Base-by-base conservation (phyloP, 1,140 invertebrate genomes). In the Fopius arisanus region DNA sequence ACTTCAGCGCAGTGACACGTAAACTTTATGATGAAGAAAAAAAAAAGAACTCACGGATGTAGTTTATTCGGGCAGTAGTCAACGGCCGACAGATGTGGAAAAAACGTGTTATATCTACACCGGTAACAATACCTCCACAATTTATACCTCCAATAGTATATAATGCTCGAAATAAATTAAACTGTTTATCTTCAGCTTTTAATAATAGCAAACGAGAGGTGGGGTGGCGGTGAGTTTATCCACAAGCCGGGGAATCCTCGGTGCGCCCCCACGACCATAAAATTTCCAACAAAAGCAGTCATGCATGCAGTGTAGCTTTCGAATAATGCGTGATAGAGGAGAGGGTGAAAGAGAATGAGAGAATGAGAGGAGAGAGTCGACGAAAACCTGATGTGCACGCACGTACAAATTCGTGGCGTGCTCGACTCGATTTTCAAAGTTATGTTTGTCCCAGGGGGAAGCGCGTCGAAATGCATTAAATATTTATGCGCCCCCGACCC, bases 391-490 rank as follows among this genome's bases (percentile, higher is more conserved):
- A 59, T 59, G 19, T 70, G 48, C 28, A 37, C 69, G 59, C 51
- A 63, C 54, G 70, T 71, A 67, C 23, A 59, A 54, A 62, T 43
- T 31, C 65, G 59, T 63, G 26, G 66, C 72, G 31, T 69, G 72
- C 28, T 29, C 33, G 33, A 23, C 29, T 41, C 72, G 72, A 73
- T 73, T 73, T 62, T 59, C 16, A 73, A 73, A 73, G 72, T 73
- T 73, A 73, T 67, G 66, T 68, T 73, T 67, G 67, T 59, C 66
- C 66, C 31, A 73, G 67, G 75, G 75, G 43, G 41, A 70, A 65
- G 48, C 75, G 75, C 70, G 75, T 70, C 75, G 71, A 76, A 76
- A 72, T 59, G 67, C 59, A 72, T 72, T 76, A 73, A 76, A 76
- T 76, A 76, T 76, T 76, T 69, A 76, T 76, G 75, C 66, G 26